Conservation (phyloP, 2,797 vertebrate genomes). For the Ctenochaetus hawaiiensis region DNA sequence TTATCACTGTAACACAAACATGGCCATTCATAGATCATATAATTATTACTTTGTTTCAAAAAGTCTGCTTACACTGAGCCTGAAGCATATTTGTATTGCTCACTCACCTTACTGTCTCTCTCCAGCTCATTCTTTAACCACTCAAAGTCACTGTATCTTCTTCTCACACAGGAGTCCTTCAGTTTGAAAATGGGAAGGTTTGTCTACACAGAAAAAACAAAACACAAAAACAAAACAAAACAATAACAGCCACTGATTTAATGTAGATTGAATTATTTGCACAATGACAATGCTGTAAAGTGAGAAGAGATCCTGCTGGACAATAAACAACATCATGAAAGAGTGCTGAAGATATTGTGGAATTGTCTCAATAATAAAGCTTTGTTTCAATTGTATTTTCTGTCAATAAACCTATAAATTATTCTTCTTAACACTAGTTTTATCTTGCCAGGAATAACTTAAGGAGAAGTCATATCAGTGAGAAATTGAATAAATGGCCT, state of each 20-base stretch:
- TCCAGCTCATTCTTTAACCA: slow-evolving; percentile 99
- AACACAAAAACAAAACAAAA: not conserved
- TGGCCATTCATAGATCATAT: not conserved
- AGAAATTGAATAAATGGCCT: too few species aligned
- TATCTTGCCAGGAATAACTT: not conserved
- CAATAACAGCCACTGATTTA: not conserved
- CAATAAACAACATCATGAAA: not conserved
- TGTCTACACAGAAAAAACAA: slow-evolving; percentile 83
- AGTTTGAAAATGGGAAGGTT: slow-evolving; percentile 99
- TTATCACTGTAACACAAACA: not conserved
- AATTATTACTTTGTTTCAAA: slow-evolving; percentile 1
- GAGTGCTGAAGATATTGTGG: not conserved
- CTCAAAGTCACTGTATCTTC: slow-evolving; percentile 98
- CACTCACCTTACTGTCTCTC: slow-evolving; percentile 96
- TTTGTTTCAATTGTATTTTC: not conserved
- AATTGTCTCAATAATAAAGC: not conserved
- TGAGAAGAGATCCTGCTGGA: not conserved
- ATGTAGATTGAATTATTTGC: slow-evolving; percentile 5
- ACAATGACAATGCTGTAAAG: not conserved
- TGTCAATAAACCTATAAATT: not conserved
- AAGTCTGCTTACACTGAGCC: not conserved
- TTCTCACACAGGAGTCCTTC: slow-evolving; percentile 96
- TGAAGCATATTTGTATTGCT: not conserved
- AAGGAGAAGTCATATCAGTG: not conserved
- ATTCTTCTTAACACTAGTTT: not conserved